Evolutionary conservation across 2,113 vertebrate species (phyloP), one percentile per base, ranked within the genome.

Genomic region (Hippopotamus amphibius): DNA sequence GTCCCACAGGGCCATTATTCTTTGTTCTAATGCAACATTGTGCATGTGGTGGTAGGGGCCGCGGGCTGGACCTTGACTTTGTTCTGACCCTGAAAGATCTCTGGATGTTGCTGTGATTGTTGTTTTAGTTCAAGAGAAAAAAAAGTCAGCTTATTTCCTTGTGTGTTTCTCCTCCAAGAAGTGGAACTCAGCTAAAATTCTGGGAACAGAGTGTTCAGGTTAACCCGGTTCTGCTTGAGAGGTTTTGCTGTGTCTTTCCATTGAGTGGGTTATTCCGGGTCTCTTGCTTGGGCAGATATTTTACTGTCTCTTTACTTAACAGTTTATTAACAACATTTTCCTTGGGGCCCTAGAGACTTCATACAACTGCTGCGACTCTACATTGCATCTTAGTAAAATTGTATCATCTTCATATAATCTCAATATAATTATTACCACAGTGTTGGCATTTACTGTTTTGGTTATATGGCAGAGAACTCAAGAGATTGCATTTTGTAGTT

Each of bases 171-270:
- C 86, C 63, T 59, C 69, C n/a, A 65, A 90, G 61, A 96, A 89
- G 72, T 76, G 37, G 33, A 88, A 43, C 57, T 79, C 68, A 91
- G 81, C 86, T 68, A 61, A 97, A 95, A 83, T 95, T 97, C 91
- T 69, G 85, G 81, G 96, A 88, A 86, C 46, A 30, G 61, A 80
- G 55, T n/a, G 37, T 96, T 83, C 74, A 80, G 57, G 37, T 93
- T 91, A 57, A 37, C 50, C 68, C 22, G 5, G 85, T 96, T 93
- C 89, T 97, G 77, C 95, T 48, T 96, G 71, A 88, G 83, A 84
- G 33, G 22, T 59, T 97, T 94, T 63, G 30, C 59, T 61, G n/a
- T 61, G 19, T 71, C 43, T 85, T 24, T 85, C 24, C 30, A 22
- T 22, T 5, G 59, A 82, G 41, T 66, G 46, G 12, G 10, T 50